phyloP scores from a whole-genome alignment of 2,113 vertebrate genomes.

The Zapus hudsonius region DNA sequence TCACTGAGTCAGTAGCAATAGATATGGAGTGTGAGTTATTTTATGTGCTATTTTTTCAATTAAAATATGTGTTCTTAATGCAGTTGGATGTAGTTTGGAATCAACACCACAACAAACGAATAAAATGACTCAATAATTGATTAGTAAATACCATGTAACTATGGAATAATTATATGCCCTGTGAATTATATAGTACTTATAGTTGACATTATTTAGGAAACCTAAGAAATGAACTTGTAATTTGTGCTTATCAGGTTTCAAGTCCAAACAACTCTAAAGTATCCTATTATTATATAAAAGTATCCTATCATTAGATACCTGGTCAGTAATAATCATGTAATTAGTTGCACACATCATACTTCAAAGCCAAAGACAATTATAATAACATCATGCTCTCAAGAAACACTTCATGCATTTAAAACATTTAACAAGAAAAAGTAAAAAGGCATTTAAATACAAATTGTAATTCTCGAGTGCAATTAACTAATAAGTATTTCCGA shows the following conservation, averaged over 20 bases:
- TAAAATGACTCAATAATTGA: conserved; percentile 75
- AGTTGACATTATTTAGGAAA: conserved; percentile 72
- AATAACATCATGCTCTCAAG: conserved; percentile 34
- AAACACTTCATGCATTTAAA: conserved; percentile 19
- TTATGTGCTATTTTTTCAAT: conserved; percentile 45
- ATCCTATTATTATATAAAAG: conserved; percentile 69
- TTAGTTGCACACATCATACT: conserved; percentile 55
- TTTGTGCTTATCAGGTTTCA: conserved; percentile 72
- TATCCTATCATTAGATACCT: conserved; percentile 65
- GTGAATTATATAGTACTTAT: conserved; percentile 68
- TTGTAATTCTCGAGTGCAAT: neutral
- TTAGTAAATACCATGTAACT: conserved; percentile 73
- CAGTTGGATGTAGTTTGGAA: conserved; percentile 57
- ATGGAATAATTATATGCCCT: conserved; percentile 74
- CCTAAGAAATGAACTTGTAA: conserved; percentile 70
- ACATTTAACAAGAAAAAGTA: neutral
- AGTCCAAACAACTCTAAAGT: conserved; percentile 63
- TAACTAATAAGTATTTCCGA: neutral
- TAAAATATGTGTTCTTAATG: conserved; percentile 32
- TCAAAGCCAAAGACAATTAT: conserved; percentile 35
- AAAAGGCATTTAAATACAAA: conserved; percentile 35
- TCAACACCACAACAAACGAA: conserved; percentile 65
- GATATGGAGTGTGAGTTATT: neutral
- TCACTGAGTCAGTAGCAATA: conserved; percentile 45
- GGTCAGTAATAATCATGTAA: conserved; percentile 48